phyloP scores from a whole-genome alignment of 2,797 vertebrate species.

The Tenualosa thibaudeaui region DNA sequence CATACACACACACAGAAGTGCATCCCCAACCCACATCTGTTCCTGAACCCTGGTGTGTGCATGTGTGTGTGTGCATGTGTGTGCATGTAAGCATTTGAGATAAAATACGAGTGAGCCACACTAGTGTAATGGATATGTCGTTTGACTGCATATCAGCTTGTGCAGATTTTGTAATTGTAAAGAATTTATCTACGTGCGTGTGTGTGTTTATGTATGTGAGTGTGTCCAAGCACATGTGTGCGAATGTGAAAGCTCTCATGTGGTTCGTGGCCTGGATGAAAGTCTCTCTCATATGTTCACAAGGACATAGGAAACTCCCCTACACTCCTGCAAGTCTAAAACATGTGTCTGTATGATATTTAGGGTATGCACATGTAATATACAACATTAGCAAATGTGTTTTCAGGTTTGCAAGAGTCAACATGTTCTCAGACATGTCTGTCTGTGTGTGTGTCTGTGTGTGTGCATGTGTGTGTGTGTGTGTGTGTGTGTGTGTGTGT shows the following conservation, averaged over 20 bases:
- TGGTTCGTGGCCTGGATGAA: background rate
- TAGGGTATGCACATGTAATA: background rate
- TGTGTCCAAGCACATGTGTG: background rate
- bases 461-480: background rate
- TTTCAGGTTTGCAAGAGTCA: too few relatives aligned
- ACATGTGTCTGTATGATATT: background rate
- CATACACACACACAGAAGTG: background rate
- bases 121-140: too few relatives aligned
- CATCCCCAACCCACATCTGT: background rate
- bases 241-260: background rate
- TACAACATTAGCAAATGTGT: too few relatives aligned
- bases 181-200: background rate
- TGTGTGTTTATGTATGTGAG: background rate
- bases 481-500: background rate
- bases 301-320: background rate
- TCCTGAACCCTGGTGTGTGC: too few relatives aligned
- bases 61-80: background rate
- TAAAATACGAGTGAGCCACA: too few relatives aligned
- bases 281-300: background rate
- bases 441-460: constrained; percentile 10
- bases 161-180: too few relatives aligned
- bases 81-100: background rate
- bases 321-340: background rate
- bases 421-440: background rate
- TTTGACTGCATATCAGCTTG: background rate